phyloP scores from a whole-genome alignment of 2,113 vertebrate genomes.

The Rhinoptilus africanus region DNA sequence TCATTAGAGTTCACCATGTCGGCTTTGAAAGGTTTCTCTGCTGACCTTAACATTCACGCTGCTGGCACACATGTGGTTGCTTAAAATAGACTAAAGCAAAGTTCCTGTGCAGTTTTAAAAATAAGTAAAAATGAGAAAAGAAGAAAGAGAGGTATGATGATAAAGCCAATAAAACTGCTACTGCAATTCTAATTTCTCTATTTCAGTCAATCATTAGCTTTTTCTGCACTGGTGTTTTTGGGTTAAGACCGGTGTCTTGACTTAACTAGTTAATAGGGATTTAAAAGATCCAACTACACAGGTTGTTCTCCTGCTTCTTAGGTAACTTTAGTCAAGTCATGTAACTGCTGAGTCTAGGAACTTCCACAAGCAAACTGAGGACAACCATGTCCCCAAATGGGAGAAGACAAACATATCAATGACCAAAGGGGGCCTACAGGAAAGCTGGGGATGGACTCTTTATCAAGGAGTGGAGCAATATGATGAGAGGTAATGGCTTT shows the following conservation, averaged over 20 bases:
- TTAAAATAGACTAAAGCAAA: slow-evolving; percentile 10
- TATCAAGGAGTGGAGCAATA: no score
- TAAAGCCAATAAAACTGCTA: background rate
- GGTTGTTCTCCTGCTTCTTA: background rate
- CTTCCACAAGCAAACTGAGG: background rate
- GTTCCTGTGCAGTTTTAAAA: background rate
- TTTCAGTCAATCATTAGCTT: background rate
- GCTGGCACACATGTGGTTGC: background rate
- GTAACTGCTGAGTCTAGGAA: background rate
- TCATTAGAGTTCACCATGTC: background rate
- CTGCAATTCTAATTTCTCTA: background rate
- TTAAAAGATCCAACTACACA: background rate
- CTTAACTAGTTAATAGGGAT: background rate
- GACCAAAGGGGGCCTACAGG: background rate
- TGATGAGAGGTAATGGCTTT: no score
- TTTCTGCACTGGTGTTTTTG: background rate
- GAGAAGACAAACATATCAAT: background rate
- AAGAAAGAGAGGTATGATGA: background rate
- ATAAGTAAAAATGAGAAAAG: background rate
- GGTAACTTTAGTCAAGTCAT: background rate
- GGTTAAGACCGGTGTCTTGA: background rate
- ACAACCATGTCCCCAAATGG: background rate
- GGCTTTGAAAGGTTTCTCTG: background rate
- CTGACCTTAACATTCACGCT: background rate
- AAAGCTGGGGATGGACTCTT: no score